Conservation (phyloP, 2,888 invertebrate species). For the Eupithecia pulchellata region DNA sequence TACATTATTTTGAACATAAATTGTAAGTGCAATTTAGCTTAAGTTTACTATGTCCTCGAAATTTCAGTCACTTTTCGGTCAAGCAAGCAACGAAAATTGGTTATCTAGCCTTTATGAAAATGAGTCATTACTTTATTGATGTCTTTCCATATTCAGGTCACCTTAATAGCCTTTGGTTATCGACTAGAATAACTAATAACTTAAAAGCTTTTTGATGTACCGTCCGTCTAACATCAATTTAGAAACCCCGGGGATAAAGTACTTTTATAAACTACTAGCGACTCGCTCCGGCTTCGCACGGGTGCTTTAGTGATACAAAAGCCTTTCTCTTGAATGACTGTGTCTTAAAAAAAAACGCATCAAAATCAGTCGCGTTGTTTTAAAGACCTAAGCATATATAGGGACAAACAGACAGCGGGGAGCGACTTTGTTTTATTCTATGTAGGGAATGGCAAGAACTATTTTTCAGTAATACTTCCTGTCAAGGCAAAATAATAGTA, state of each 20-base stretch:
- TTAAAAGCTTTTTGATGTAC: constrained; percentile 52
- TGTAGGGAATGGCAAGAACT: neutral
- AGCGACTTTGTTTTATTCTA: too few species aligned
- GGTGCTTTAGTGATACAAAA: too few species aligned
- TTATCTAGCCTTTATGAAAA: neutral
- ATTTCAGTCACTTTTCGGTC: neutral
- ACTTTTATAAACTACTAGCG: constrained; percentile 5
- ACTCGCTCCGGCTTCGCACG: too few species aligned
- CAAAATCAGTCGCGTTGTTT: too few species aligned
- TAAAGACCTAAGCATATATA: too few species aligned
- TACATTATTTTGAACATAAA: too few species aligned
- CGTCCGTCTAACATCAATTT: constrained; percentile 9
- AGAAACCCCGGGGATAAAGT: neutral
- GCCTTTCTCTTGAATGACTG: too few species aligned
- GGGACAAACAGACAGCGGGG: too few species aligned
- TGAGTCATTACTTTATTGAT: neutral
- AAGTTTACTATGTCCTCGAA: neutral
- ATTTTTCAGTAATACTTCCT: neutral
- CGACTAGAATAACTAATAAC: constrained; percentile 47
- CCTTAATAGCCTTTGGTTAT: neutral
- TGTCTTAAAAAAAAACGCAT: too few species aligned
- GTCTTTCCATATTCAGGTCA: constrained; percentile 8
- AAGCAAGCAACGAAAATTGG: neutral
- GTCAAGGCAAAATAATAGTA: neutral
- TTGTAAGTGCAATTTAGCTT: too few species aligned